Conservation (phyloP, 2,888 invertebrate genomes). For the Lithosia quadra region DNA sequence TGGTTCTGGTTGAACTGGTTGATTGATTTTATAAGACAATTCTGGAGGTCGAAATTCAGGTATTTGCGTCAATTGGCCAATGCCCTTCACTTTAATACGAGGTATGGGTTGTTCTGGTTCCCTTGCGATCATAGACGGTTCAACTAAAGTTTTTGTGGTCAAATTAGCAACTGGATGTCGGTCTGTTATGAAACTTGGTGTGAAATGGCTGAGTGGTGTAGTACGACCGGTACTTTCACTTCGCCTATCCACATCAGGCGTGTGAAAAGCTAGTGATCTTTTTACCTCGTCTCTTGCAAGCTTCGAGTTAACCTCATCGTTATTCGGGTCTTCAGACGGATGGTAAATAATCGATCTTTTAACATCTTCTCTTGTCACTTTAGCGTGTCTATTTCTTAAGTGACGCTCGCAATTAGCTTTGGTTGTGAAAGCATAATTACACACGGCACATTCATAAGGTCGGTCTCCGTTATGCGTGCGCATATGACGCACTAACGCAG, state of each 20-base stretch:
- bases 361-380: slow-evolving; percentile 94
- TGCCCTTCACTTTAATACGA: slow-evolving; percentile 88
- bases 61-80: slow-evolving; percentile 88
- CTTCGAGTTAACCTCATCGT: slow-evolving; percentile 89
- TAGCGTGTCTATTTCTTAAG: slow-evolving; percentile 95
- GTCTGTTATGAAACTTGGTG: slow-evolving; percentile 79
- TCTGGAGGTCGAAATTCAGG: slow-evolving; percentile 81
- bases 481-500: slow-evolving; percentile 96
- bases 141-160: slow-evolving; percentile 72
- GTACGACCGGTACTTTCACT: slow-evolving; percentile 75
- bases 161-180: slow-evolving; percentile 79
- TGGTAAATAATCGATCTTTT: slow-evolving; percentile 95
- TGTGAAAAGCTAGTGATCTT: slow-evolving; percentile 85
- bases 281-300: slow-evolving; percentile 85
- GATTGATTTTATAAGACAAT: slow-evolving; percentile 68
- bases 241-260: slow-evolving; percentile 82
- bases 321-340: slow-evolving; percentile 94
- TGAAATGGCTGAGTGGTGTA: slow-evolving; percentile 79
- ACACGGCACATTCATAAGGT: slow-evolving; percentile 97
- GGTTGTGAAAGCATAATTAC: slow-evolving; percentile 98
- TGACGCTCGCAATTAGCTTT: slow-evolving; percentile 99
- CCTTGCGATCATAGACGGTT: slow-evolving; percentile 70
- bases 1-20: slow-evolving; percentile 66
- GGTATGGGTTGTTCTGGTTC: slow-evolving; percentile 77
- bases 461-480: slow-evolving; percentile 98